Evolutionary conservation across 2,888 invertebrate genomes (phyloP).

Genomic region (Nebria salina): DNA sequence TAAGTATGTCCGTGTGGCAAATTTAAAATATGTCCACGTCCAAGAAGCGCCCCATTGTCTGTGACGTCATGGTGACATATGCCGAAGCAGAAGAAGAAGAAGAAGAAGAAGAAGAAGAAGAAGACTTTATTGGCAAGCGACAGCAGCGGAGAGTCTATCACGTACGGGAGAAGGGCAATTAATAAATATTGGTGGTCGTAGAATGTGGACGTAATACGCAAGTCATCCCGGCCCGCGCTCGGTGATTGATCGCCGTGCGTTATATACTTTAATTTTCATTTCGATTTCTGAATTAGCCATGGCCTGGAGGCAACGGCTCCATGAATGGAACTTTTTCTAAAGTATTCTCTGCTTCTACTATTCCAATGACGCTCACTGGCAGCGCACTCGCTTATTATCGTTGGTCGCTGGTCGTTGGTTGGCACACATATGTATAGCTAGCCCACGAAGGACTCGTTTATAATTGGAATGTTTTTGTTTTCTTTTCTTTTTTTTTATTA

Average conservation of each 20-base stretch:
- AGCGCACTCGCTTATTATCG: conserved; percentile 8
- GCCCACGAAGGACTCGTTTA: conserved; percentile 21
- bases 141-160: conserved; percentile 22
- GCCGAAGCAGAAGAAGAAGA: not conserved
- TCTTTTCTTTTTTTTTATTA: conserved; percentile 21
- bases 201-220: conserved; percentile 46
- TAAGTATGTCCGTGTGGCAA: conserved; percentile 23
- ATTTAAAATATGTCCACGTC: not conserved
- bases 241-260: conserved; percentile 55
- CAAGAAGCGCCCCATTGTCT: not conserved
- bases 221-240: conserved; percentile 58
- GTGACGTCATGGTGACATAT: conserved; percentile 8
- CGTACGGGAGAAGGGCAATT: conserved; percentile 29
- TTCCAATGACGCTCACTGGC: not conserved
- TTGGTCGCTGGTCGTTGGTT: conserved; percentile 10
- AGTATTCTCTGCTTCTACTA: not conserved
- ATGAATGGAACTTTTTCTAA: conserved; percentile 50
- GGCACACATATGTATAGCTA: not conserved
- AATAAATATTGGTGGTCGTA: conserved; percentile 34
- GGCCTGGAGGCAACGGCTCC: conserved; percentile 55
- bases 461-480: conserved; percentile 44
- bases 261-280: conserved; percentile 55
- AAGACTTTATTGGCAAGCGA: conserved; percentile 16
- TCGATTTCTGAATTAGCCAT: conserved; percentile 57
- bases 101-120: not conserved